Evolutionary conservation across 2,113 vertebrate species (phyloP), one percentile per base, ranked within the genome.

Genomic region (Lasiurus cinereus): DNA sequence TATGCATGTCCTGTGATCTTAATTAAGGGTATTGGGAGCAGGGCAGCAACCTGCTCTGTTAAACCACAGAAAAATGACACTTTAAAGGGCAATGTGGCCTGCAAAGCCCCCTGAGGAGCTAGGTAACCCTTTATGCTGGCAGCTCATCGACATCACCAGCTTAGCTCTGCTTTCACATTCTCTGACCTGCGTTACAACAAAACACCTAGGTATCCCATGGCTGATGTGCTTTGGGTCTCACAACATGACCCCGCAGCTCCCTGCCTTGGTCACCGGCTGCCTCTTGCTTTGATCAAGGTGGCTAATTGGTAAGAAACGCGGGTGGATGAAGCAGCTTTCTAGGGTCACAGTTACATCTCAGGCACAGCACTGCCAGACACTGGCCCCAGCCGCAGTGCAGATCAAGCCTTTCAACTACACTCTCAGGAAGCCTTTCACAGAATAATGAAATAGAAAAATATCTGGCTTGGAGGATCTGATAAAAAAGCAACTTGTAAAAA

Each of bases 381-480:
- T 64, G 0, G 0, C 27, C 5, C 39, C 1, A 3, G n/a, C 11
- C 6, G 21, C 24, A 8, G 27, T 1, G 6, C 14, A 74, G 4
- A 39, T 12, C 14, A 48, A 33, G 21, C 33, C 19, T 21, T 78
- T 19, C 11, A 78, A 5, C 13, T 7, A 12, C 15, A 13, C 1
- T 11, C 48, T 46, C 46, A 50, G 77, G 50, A 74, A 29, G 31
- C 24, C 39, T 88, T 52, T 36, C 15, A n/a, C 2, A 21, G 67
- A 36, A 19, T 56, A 15, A 8, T 9, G 15, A 36, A 9, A 18
- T 1, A 93, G 29, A 67, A 64, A 90, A 43, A 52, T 14, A 62
- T 24, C 1, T 21, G 50, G 22, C 43, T n/a, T 56, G 52, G 46
- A 87, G 16, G 50, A 18, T 31, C 21, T 22, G 33, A 66, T 64